Conservation (phyloP, 2,888 invertebrate genomes). For the Ommatoiulus sabulosus region DNA sequence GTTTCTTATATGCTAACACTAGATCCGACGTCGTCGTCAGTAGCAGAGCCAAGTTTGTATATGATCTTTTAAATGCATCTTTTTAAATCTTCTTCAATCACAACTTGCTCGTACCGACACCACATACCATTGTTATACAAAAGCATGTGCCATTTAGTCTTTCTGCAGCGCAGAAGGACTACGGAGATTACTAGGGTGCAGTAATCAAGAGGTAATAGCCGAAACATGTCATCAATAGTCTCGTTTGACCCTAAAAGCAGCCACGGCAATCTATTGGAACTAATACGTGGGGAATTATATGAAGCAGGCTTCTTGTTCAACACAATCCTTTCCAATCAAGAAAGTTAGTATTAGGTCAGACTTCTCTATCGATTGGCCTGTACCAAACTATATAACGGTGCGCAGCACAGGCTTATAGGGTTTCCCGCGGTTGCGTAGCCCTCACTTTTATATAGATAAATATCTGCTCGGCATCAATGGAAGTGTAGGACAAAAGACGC, state of each 20-base stretch:
- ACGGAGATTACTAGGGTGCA: neutral
- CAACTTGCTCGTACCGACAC: too few relatives aligned
- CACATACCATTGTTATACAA: neutral
- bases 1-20: too few relatives aligned
- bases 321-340: constrained; percentile 48
- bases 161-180: neutral
- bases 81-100: too few relatives aligned
- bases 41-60: too few relatives aligned
- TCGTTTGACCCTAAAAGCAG: neutral
- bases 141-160: neutral
- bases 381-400: neutral
- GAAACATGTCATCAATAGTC: constrained; percentile 44
- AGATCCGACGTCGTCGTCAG: too few relatives aligned
- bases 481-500: neutral
- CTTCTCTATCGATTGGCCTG: constrained; percentile 12
- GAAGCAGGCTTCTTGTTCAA: constrained; percentile 44
- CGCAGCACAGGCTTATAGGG: neutral
- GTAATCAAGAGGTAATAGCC: constrained; percentile 35
- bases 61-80: too few relatives aligned
- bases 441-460: constrained; percentile 6
- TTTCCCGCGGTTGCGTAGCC: neutral
- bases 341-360: constrained; percentile 38
- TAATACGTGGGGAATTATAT: constrained; percentile 32
- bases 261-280: constrained; percentile 30
- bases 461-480: constrained; percentile 26